A percentile compares a stretch with the other conserved stretches of the same genome.
phyloP scores from a whole-genome alignment of 2,888 invertebrate genomes.

The Choreutis nemorana region DNA sequence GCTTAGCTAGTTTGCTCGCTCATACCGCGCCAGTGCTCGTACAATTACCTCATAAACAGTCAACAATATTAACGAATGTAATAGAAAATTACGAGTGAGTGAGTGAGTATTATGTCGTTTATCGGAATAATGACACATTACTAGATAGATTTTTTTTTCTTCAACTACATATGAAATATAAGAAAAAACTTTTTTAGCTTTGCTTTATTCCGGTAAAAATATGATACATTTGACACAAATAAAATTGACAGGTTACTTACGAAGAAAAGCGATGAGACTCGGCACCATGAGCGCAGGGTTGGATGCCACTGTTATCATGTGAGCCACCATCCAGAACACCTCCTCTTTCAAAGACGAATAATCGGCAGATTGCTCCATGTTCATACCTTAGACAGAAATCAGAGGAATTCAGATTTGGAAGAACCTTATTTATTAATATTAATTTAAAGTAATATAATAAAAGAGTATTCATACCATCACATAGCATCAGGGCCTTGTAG shows the following conservation, averaged over 20 bases:
- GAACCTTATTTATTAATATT: background rate
- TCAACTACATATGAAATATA: background rate
- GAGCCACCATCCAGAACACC: slow-evolving; percentile 83
- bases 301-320: slow-evolving; percentile 79
- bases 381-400: slow-evolving; percentile 16
- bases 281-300: slow-evolving; percentile 78
- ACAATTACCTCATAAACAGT: too few relatives aligned
- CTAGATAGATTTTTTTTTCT: background rate
- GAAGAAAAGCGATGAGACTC: slow-evolving; percentile 78
- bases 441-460: slow-evolving; percentile 19
- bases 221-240: slow-evolving; percentile 13
- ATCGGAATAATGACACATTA: too few relatives aligned
- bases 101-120: too few relatives aligned
- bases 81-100: too few relatives aligned
- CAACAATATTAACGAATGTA: too few relatives aligned
- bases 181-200: slow-evolving; percentile 1
- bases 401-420: background rate
- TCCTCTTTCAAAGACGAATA: slow-evolving; percentile 85
- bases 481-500: slow-evolving; percentile 80
- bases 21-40: too few relatives aligned
- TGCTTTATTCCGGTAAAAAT: background rate
- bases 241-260: slow-evolving; percentile 30
- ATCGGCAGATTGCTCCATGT: slow-evolving; percentile 48
- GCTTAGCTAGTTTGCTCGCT: too few relatives aligned
- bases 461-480: slow-evolving; percentile 48